Base-by-base conservation (phyloP, 2,113 vertebrate genomes). In the Egretta garzetta region DNA sequence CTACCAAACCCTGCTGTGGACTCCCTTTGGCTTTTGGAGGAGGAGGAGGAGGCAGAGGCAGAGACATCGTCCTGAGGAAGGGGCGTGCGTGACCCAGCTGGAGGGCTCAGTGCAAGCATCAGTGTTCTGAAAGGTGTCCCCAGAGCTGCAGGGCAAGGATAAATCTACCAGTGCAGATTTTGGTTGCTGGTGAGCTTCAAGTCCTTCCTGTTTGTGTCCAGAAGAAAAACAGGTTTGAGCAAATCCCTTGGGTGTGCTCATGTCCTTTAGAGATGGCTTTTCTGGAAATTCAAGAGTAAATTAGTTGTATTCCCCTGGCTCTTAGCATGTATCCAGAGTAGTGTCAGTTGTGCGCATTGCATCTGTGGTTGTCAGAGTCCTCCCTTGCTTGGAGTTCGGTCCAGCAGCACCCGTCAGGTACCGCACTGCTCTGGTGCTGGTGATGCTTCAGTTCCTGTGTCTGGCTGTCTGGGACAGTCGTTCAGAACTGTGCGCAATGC, bases 1-100 rank as follows among this genome's bases (percentile, higher is more conserved):
- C 14, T 41, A 5, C 16, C 8, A 24, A 74, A 32, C 28, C 30
- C 35, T 72, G 7, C 2, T n/a, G 47, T 62, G 47, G n/a, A 24
- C 18, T 79, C 3, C 17, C 1, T 1, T 28, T 1, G 3, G 56
- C 62, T 59, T 71, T 63, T n/a, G 0, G 0, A 28, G 32, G 20
- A 20, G 35, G 28, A 58, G 53, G 11, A 60, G 41, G 33, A 45
- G 32, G 20, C 17, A 32, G 28, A 58, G 53, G 11, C 55, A 41
- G 33, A 45, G 55, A 19, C 1, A 1, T 22, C 12, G 4, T 11
- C 41, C 58, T 52, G 39, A 49, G 63, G 41, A 76, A 24, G 41
- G 17, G 39, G 27, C 0, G 8, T 0, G 0, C 8, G 11, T 72
- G 58, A 32, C 52, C 14, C 2, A 2, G 32, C 45, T 50, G 45